Evolutionary conservation across 2,113 vertebrate genomes (phyloP), one percentile per base, ranked within the genome.

Genomic region (Crotalus horridus): DNA sequence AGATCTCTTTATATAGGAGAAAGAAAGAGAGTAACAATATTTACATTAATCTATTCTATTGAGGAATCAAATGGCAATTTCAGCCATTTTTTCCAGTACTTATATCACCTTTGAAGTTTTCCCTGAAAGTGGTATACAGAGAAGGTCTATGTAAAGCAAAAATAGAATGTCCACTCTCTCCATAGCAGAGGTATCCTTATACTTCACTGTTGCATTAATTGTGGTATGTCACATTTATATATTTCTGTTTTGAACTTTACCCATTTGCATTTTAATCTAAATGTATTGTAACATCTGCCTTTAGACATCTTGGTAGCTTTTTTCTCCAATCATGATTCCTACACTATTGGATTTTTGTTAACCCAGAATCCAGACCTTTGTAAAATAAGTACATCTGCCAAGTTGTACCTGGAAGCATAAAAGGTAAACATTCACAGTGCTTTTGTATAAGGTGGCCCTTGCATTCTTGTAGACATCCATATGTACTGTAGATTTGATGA

Each of bases 401-500:
- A 95, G 64, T 93, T 92, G 93, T 97, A 98, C 98, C 98, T 96
- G 97, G 98, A 90, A 98, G 97, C 91, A 97, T 91, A 85, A 98
- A 98, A 1, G 98, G 98, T 56, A 98, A 46, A 55, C 98, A 98
- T 85, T 97, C 97, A 53, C 98, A 98, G 33, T 92, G 86, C 43
- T 96, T 91, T 87, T 97, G 87, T 93, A 98, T 97, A 87, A 97
- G 95, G 48, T 13, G 89, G 0, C 97, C 97, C 95, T 97, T 98
- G 94, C 98, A 98, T 92, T 98, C 98, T 94, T 96, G 97, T 93
- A 98, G 85, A 54, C 98, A 98, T 53, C 97, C 97, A 0, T 95
- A 96, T 21, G 97, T 98, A 55, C 94, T 98, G 17, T 98, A 98
- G 91, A 64, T 95, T 33, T 89, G 53, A 59, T 97, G 96, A 88